Evolutionary conservation across 2,888 invertebrate species (phyloP).

Genomic region (Trisateles emortualis): DNA sequence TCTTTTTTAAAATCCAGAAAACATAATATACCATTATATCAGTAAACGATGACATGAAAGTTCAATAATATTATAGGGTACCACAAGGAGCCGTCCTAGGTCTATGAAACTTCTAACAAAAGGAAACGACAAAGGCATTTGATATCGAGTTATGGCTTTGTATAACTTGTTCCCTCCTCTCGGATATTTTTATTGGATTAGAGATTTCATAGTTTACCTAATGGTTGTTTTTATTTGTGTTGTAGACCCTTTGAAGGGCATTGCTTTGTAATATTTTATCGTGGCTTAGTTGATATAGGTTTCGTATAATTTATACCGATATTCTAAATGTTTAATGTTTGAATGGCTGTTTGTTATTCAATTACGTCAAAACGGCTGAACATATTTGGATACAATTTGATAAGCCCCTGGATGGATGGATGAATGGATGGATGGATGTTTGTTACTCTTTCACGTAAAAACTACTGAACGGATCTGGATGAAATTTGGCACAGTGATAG

Average conservation of each 20-base stretch:
- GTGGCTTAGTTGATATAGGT: background rate
- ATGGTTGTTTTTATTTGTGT: slow-evolving; percentile 18
- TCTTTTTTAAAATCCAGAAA: too few species aligned
- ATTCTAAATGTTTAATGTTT: too few species aligned
- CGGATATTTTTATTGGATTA: slow-evolving; percentile 44
- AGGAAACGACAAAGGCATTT: slow-evolving; percentile 49
- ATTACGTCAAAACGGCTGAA: too few species aligned
- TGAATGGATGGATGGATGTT: too few species aligned
- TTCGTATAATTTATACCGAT: background rate
- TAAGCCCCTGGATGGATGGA: too few species aligned
- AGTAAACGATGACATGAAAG: background rate
- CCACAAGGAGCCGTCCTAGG: slow-evolving; percentile 41
- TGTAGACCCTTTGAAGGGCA: slow-evolving; percentile 5
- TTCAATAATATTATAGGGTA: slow-evolving; percentile 33
- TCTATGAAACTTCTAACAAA: slow-evolving; percentile 49
- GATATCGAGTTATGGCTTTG: slow-evolving; percentile 42
- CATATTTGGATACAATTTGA: too few species aligned
- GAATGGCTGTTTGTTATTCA: too few species aligned
- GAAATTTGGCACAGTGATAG: too few species aligned
- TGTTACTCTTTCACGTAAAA: too few species aligned
- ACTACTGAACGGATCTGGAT: too few species aligned
- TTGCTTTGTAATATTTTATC: background rate
- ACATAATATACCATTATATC: background rate
- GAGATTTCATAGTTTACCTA: slow-evolving; percentile 32
- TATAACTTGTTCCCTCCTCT: slow-evolving; percentile 30